phyloP scores from a whole-genome alignment of 2,888 invertebrate genomes.

The Carabus problematicus region DNA sequence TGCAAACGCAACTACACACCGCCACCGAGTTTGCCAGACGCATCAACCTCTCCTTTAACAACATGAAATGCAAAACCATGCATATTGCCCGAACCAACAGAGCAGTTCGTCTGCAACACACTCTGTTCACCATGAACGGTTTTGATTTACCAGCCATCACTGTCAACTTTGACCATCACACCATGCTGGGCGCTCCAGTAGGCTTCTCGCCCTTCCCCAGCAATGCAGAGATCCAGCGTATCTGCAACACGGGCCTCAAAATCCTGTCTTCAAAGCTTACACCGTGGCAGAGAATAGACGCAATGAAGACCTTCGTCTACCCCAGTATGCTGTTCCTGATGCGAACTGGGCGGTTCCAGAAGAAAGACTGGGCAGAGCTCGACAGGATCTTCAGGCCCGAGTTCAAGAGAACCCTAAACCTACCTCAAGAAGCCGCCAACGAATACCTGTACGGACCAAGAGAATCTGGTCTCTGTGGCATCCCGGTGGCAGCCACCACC shows the following conservation, averaged over 20 bases:
- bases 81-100: too few relatives aligned
- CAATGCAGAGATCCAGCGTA: too few relatives aligned
- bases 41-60: too few relatives aligned
- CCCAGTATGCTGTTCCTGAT: slow-evolving; percentile 1
- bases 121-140: too few relatives aligned
- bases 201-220: too few relatives aligned
- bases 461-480: slow-evolving; percentile 34
- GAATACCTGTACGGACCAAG: slow-evolving; percentile 21
- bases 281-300: slow-evolving; percentile 30
- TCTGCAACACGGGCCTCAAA: slow-evolving; percentile 17
- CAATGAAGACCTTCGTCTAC: slow-evolving; percentile 22
- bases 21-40: too few relatives aligned
- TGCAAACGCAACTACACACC: too few relatives aligned
- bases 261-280: slow-evolving; percentile 11
- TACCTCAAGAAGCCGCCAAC: slow-evolving; percentile 19
- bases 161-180: too few relatives aligned
- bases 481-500: background rate
- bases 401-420: slow-evolving; percentile 5
- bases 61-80: too few relatives aligned
- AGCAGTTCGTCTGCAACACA: too few relatives aligned
- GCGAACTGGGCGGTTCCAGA: background rate
- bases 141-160: too few relatives aligned
- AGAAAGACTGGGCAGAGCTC: background rate
- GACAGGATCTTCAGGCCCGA: slow-evolving; percentile 7
- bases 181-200: too few relatives aligned